Evolutionary conservation across 2,888 invertebrate genomes (phyloP), one percentile per base, ranked within the genome.

Genomic region (Phragmatobia fuliginosa): DNA sequence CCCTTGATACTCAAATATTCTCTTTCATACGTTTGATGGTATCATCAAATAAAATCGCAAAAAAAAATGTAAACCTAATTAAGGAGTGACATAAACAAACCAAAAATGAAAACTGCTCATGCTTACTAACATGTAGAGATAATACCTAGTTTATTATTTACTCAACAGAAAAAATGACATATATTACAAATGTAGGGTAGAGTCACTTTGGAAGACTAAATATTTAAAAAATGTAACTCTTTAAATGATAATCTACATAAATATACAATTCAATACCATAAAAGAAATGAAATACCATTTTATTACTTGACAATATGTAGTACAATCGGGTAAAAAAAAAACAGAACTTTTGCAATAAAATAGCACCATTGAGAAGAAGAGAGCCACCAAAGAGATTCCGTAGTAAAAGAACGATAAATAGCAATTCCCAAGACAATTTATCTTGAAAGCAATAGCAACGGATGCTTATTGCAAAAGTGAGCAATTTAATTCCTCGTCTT

Each of bases 341-440:
- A 79, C 76, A 71, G 82, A 80, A 85, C 80, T 66, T 75, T 74
- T 72, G 78, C 68, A 72, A 75, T 79, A 74, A 84, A 85, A 85
- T 84, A 74, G 79, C 79, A 82, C 79, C 78, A 81, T 84, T 65
- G 73, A 78, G n/a, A n/a, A n/a, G n/a, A n/a, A n/a, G n/a, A n/a
- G n/a, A n/a, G n/a, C n/a, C n/a, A n/a, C n/a, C n/a, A n/a, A n/a
- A n/a, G n/a, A n/a, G 72, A 70, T 68, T 18, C 61, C n/a, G 67
- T 67, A 71, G 75, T 75, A 74, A 80, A 82, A 75, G 66, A 79
- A 73, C 58, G 76, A 84, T 85, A 83, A 85, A 86, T 82, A 75
- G 81, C 84, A 79, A 82, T 83, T 76, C 77, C 66, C 67, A 68
- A 74, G 65, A 82, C 80, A 82, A 87, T 88, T 81, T 86, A 80